Evolutionary conservation across 1,140 invertebrate genomes (phyloP).

Genomic region (Trachelipus rathkii): DNA sequence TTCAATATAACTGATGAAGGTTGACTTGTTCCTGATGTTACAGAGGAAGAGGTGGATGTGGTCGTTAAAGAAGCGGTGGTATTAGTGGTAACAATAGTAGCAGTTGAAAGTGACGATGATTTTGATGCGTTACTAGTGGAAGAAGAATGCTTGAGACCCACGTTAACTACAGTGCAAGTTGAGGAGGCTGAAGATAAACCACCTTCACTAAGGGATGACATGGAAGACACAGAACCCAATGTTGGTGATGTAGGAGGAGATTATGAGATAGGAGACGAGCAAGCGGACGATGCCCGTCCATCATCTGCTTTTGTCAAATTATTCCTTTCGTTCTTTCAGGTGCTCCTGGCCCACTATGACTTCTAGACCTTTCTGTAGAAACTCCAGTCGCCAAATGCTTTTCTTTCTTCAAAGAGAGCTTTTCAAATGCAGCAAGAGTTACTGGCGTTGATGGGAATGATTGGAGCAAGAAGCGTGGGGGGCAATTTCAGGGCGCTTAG

Average conservation of each 20-base stretch:
- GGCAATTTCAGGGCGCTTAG: not conserved
- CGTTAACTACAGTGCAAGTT: constrained; percentile 44
- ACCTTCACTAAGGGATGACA: constrained; percentile 44
- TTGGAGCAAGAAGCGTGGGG: not conserved
- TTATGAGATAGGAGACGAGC: constrained; percentile 43
- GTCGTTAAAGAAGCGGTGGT: not conserved
- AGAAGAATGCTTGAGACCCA: constrained; percentile 24
- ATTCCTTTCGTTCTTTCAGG: constrained; percentile 37
- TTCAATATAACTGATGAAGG: constrained; percentile 38
- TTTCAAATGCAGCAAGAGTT: not conserved
- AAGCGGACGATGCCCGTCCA: constrained; percentile 38
- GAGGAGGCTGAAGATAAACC: constrained; percentile 44
- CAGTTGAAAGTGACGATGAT: too few relatives aligned
- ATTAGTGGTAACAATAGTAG: too few relatives aligned
- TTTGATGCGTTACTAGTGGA: too few relatives aligned
- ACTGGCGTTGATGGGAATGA: not conserved
- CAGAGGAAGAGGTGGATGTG: not conserved
- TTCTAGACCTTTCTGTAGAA: constrained; percentile 36
- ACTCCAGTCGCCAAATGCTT: not conserved
- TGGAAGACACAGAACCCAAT: constrained; percentile 41
- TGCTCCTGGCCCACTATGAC: constrained; percentile 43
- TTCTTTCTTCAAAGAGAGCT: not conserved
- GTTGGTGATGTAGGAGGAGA: constrained; percentile 45
- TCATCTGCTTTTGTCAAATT: constrained; percentile 18
- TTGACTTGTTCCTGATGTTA: not conserved